Base-by-base conservation (phyloP, 2,797 vertebrate genomes). In the Sebastes miniatus region DNA sequence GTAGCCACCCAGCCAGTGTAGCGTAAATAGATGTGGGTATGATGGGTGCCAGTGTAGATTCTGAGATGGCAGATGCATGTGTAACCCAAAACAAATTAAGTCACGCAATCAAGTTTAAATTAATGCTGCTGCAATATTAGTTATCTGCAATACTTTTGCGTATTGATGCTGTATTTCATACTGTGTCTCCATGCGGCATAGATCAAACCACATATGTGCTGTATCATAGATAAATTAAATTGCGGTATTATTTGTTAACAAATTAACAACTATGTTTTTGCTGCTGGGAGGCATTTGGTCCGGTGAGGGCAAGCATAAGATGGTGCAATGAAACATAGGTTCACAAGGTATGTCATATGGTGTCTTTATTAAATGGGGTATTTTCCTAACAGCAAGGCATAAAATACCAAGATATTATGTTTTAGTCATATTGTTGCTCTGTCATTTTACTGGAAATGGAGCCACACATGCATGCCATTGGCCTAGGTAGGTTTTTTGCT, bases 11-110 rank as follows among this genome's bases (percentile, higher is more conserved):
- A 29, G 31, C 12, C 18, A 24, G 8, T 68, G 62, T 50, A 64
- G 10, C 61, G 27, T 66, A 70, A 73, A 77, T 39, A 77, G 64
- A 73, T 75, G 54, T n/a, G 43, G 22, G 7, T 65, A n/a, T 77
- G 56, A 74, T 80, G n/a, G n/a, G 16, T 77, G 65, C 18, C 18
- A 22, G 25, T 67, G 43, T 67, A 18, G 31, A 56, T 82, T 43
- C 34, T 31, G n/a, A 69, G 31, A 52, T 64, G 12, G 39, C 52
- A 69, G 64, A 14, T 71, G 14, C 25, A 14, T 20, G 43, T 1
- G 24, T 16, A 65, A 62, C 29, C 18, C 47, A n/a, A 4, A 43
- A 50, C 14, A n/a, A 13, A 69, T 52, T 34, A 11, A 20, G 34
- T 25, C 13, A 6, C 47, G 56, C 2, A 20, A 62, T 36, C 14